Base-by-base conservation (phyloP, 2,797 vertebrate genomes). In the Anguilla anguilla region DNA sequence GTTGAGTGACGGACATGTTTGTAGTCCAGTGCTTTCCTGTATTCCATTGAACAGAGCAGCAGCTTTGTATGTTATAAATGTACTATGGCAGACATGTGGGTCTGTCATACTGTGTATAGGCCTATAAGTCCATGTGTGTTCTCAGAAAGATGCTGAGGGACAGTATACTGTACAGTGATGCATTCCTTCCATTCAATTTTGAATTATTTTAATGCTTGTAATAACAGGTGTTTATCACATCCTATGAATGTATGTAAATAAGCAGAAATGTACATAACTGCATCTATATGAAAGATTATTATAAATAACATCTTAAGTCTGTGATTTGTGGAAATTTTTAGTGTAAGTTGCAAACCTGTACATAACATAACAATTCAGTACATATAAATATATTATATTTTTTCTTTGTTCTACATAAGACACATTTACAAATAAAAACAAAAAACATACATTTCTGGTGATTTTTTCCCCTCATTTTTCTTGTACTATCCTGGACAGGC, bases 171-270 rank as follows among this genome's bases (percentile, higher is more conserved):
- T 90, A 92, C 92, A 94, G 95, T 91, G 95, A 94, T 94, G 96
- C 96, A 96, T 98, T 98, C 97, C 97, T 97, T 95, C 94, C 93
- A 94, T 96, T 95, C 94, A 93, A 91, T 95, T 95, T 96, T 97
- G 96, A 97, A 96, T 96, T 96, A 94, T 94, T 94, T 94, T 89
- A 95, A 95, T 95, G 95, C 96, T 96, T 96, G 95, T 97, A 93
- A 94, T 95, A 94, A 96, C 96, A 96, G 94, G 96, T 96, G 95
- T 97, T 96, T 96, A 95, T 97, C 95, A 93, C 97, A 97, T 97
- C 96, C 96, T 98, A 97, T 98, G 98, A 99, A 98, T 98, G 97
- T 98, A 97, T 98, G 97, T 98, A 97, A 97, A 98, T 97, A 98
- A 94, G 94, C 96, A 97, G 97, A 93, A 94, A 88, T 97, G 96